These are phyloP conservation scores for Villa cingulata DNA, from an alignment of 2,888 invertebrate species.

Conservation along the genomic window DNA sequence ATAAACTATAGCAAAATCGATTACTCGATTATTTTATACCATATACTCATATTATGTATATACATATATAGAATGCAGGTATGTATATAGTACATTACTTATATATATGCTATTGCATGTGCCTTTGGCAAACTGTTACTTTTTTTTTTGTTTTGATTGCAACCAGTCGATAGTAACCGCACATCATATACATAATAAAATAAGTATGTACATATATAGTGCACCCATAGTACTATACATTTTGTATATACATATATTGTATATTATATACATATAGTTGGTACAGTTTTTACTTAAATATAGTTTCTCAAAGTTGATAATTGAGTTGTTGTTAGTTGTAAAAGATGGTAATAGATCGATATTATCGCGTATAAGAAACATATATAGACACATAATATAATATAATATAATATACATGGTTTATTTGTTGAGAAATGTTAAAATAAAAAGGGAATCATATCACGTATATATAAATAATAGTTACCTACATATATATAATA, in stretches of 20 bases:
- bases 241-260: no score
- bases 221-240: no score
- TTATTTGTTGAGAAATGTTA: neutral
- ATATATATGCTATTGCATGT: neutral
- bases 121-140: neutral
- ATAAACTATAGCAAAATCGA: no score
- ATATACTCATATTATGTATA: no score
- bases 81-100: neutral
- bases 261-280: no score
- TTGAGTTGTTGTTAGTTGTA: constrained; percentile 5
- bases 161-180: neutral
- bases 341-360: constrained; percentile 6
- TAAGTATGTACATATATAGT: no score
- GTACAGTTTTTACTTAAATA: neutral
- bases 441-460: neutral
- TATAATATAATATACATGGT: no score
- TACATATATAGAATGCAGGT: no score
- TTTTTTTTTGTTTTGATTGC: neutral
- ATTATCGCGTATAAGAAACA: neutral
- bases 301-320: constrained; percentile 3
- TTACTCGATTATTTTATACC: no score
- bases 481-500: neutral
- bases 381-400: no score
- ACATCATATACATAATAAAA: no score
- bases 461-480: neutral